Evolutionary conservation across 2,113 vertebrate genomes (phyloP).

Genomic region (Cyphomyrus plagiostoma): DNA sequence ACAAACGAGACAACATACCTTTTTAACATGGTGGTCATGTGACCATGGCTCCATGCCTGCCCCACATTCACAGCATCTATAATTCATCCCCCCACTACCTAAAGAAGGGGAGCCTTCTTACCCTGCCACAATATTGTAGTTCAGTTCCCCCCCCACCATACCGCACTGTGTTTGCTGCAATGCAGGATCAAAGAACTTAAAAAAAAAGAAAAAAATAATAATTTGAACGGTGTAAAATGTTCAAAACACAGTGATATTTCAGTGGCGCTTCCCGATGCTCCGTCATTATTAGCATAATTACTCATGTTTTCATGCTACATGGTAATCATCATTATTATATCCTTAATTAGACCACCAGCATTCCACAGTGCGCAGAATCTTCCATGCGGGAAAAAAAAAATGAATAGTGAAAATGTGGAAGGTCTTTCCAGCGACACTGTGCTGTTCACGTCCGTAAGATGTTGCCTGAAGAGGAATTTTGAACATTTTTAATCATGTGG

Average conservation of each 20-base stretch:
- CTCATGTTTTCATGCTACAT: conserved; percentile 1
- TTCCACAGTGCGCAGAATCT: background rate
- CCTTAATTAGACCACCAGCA: conserved; percentile 11
- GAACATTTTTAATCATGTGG: background rate
- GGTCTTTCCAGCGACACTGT: background rate
- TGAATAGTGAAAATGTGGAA: background rate
- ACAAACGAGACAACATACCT: background rate
- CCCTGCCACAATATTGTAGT: background rate
- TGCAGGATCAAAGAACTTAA: conserved; percentile 8
- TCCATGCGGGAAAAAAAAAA: background rate
- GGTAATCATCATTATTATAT: conserved; percentile 14
- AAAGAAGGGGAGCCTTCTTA: background rate
- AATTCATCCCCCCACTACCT: background rate
- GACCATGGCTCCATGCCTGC: background rate
- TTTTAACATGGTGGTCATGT: background rate
- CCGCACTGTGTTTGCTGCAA: background rate
- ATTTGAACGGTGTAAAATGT: background rate
- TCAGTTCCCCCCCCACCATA: background rate
- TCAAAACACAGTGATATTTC: background rate
- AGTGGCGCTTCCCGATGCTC: background rate
- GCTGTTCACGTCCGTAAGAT: background rate
- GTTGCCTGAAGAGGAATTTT: background rate
- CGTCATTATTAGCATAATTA: conserved; percentile 7
- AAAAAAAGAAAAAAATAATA: background rate
- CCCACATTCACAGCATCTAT: background rate